Evolutionary conservation across 2,888 invertebrate genomes (phyloP).

Genomic region (Lordiphosa andalusiaca): DNA sequence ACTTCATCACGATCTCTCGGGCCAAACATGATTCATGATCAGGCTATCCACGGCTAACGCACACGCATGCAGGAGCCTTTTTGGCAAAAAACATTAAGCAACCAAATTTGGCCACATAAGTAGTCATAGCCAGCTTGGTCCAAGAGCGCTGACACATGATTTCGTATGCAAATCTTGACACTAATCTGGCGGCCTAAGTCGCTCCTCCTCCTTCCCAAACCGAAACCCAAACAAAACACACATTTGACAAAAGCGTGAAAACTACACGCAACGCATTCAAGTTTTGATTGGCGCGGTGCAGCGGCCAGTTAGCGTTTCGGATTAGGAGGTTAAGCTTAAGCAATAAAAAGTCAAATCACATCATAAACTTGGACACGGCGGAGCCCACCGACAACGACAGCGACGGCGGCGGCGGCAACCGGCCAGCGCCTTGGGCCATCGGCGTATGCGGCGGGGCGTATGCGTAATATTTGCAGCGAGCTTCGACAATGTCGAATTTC

Average conservation of each 20-base stretch:
- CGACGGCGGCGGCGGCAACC: conserved; percentile 30
- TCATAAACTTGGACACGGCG: conserved; percentile 41
- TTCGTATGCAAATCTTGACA: conserved; percentile 76
- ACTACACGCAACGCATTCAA: conserved; percentile 50
- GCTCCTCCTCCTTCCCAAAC: conserved; percentile 42
- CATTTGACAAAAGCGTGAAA: conserved; percentile 67
- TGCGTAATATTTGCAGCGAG: conserved; percentile 58
- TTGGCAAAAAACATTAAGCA: conserved; percentile 22
- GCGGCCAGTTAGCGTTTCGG: conserved; percentile 32
- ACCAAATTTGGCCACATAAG: conserved; percentile 47
- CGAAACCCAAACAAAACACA: conserved; percentile 9
- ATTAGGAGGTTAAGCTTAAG: conserved; percentile 61
- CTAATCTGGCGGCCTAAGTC: conserved; percentile 59
- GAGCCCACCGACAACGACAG: conserved; percentile 36
- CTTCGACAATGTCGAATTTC: conserved; percentile 54
- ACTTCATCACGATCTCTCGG: conserved; percentile 8
- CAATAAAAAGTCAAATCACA: conserved; percentile 63
- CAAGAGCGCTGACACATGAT: conserved; percentile 47
- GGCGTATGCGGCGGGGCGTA: conserved; percentile 67
- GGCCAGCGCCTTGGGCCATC: conserved; percentile 46
- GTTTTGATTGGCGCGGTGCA: conserved; percentile 46
- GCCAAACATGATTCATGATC: conserved; percentile 34
- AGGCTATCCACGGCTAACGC: conserved; percentile 3
- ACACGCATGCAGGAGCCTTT: conserved; percentile 1
- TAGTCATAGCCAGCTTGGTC: conserved; percentile 16